A percentile compares a stretch with the other conserved stretches of the same genome.
Evolutionary conservation across 2,113 vertebrate species (phyloP).

Genomic region (Montifringilla adamsi): DNA sequence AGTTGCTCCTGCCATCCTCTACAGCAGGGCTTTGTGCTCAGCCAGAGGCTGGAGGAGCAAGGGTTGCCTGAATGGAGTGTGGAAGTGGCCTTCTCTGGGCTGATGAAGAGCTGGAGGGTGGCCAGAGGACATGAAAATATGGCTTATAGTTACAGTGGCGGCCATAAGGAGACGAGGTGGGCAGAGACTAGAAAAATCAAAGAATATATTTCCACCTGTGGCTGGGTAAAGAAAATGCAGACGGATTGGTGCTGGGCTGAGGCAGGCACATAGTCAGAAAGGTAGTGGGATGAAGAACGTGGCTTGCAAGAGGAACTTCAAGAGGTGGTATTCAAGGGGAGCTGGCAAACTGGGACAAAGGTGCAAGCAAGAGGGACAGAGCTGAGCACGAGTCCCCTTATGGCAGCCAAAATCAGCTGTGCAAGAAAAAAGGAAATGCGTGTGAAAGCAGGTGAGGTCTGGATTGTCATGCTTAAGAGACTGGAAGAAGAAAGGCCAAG

Average conservation of each 20-base stretch:
- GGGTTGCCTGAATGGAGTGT: not conserved
- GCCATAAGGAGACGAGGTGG: not conserved
- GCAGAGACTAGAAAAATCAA: not conserved
- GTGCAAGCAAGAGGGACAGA: not conserved
- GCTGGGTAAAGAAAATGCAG: not conserved
- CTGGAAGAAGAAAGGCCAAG: not conserved
- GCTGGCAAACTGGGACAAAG: not conserved
- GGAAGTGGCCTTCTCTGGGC: not conserved
- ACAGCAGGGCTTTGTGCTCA: accelerated
- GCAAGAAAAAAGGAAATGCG: not conserved
- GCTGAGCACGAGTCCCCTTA: not conserved
- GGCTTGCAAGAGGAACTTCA: not conserved
- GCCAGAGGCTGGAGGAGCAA: not conserved
- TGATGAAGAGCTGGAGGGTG: not conserved
- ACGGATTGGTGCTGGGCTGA: not conserved
- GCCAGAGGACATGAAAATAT: not conserved
- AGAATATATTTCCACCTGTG: not conserved
- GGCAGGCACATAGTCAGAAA: not conserved
- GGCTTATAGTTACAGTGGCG: not conserved
- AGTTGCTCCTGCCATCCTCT: not conserved
- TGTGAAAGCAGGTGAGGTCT: not conserved
- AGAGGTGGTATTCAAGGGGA: not conserved
- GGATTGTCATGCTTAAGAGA: accelerated
- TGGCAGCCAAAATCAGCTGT: not conserved
- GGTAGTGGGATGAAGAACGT: not conserved